Evolutionary conservation across 1,140 invertebrate genomes (phyloP).

Genomic region (Diorhabda sublineata): DNA sequence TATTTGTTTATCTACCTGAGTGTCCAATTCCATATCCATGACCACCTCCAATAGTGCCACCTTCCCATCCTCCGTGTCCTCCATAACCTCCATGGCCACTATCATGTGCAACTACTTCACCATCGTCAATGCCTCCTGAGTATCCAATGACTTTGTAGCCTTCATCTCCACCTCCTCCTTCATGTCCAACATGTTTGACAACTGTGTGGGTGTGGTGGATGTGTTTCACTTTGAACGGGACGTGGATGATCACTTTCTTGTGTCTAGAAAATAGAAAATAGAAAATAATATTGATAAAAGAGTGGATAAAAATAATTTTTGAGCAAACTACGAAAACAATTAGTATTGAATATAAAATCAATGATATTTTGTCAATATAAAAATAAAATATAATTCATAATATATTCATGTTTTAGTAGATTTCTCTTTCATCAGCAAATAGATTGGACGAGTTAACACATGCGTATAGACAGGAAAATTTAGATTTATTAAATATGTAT

Average conservation of each 20-base stretch:
- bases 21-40: conserved; percentile 30
- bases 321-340: no score
- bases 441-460: no score
- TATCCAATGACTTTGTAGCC: conserved; percentile 46
- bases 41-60: conserved; percentile 35
- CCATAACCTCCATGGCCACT: conserved; percentile 30
- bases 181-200: conserved; percentile 51
- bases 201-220: conserved; percentile 59
- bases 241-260: conserved; percentile 59
- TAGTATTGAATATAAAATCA: no score
- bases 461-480: no score
- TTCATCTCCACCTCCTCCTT: conserved; percentile 47
- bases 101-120: conserved; percentile 29
- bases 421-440: no score
- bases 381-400: no score
- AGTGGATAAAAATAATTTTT: no score
- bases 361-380: no score
- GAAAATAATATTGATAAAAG: neutral
- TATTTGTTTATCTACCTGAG: conserved; percentile 27
- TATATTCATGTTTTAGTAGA: no score
- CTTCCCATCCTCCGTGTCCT: conserved; percentile 30
- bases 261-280: conserved; percentile 41
- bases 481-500: no score
- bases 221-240: conserved; percentile 56
- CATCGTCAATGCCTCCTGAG: conserved; percentile 43